Evolutionary conservation across 2,797 vertebrate genomes (phyloP), one percentile per base, ranked within the genome.

Genomic region (Myripristis jacobus): DNA sequence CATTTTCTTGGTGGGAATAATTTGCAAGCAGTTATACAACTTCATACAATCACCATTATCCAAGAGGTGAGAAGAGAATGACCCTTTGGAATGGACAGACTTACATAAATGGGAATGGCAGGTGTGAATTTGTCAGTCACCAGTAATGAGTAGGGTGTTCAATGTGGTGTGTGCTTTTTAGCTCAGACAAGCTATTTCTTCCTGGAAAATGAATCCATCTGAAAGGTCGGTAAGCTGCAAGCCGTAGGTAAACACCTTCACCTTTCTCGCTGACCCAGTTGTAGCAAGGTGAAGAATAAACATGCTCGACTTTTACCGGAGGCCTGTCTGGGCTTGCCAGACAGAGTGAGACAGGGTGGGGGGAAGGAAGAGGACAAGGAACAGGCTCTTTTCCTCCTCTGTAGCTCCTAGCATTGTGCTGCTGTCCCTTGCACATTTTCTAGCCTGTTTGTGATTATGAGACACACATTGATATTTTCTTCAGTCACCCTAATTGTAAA

Each of bases 241-340:
- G 71, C 34, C 18, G 6, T 21, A 41, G 34, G 67, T 70, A 83
- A 83, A 87, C 72, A 85, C 57, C 67, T 71, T 67, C 34, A 80
- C 47, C 69, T 77, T n/a, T 51, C 79, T 82, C 70, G 54, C 54
- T 88, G 87, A 87, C 85, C 84, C 86, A 83, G 80, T 54, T 90
- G 86, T 84, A 86, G 71, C 77, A 2, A 85, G 62, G 60, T 76
- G 61, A 74, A 82, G 68, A 86, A 80, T 73, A 88, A 88, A 81
- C 70, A 87, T 81, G 80, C 75, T 87, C 66, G 73, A 60, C 71
- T 87, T 90, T 81, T 77, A 83, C 68, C 41, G 5, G 25, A 63
- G 71, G 72, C 88, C 27, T 87, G 91, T 87, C 80, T 86, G 67
- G 54, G 83, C 88, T 75, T 3, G 84, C 65, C 60, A 73, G 50